Evolutionary conservation across 2,797 vertebrate species (phyloP).

Genomic region (Arctocebus calabarensis): DNA sequence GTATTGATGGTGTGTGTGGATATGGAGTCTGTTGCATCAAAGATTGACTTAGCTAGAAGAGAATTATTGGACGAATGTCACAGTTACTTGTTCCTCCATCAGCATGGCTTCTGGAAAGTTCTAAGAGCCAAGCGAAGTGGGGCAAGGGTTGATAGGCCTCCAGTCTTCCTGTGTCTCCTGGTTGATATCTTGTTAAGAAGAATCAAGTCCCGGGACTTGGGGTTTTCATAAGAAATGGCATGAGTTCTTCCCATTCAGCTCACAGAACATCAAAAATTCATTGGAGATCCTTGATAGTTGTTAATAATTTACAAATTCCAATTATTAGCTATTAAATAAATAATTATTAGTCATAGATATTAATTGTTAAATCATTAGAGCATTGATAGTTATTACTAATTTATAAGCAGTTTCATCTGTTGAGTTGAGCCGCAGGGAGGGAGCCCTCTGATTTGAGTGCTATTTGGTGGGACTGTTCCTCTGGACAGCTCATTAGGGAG

Average conservation of each 20-base stretch:
- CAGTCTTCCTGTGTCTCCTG: background rate
- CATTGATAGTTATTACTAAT: background rate
- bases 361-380: background rate
- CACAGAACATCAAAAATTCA: background rate
- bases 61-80: background rate
- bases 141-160: background rate
- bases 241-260: background rate
- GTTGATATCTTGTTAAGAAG: background rate
- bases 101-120: background rate
- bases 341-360: background rate
- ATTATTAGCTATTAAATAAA: background rate
- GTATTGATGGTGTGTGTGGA: background rate
- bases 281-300: background rate
- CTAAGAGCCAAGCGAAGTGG: background rate
- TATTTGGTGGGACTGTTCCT: background rate
- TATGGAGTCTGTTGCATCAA: background rate
- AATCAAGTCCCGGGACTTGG: background rate
- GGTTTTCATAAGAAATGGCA: background rate
- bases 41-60: background rate
- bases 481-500: background rate
- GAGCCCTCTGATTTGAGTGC: background rate
- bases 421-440: background rate
- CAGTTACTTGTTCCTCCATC: background rate
- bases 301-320: conserved; percentile 3
- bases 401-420: background rate